Conservation (phyloP, 2,797 vertebrate genomes). For the Acipenser oxyrinchus region DNA sequence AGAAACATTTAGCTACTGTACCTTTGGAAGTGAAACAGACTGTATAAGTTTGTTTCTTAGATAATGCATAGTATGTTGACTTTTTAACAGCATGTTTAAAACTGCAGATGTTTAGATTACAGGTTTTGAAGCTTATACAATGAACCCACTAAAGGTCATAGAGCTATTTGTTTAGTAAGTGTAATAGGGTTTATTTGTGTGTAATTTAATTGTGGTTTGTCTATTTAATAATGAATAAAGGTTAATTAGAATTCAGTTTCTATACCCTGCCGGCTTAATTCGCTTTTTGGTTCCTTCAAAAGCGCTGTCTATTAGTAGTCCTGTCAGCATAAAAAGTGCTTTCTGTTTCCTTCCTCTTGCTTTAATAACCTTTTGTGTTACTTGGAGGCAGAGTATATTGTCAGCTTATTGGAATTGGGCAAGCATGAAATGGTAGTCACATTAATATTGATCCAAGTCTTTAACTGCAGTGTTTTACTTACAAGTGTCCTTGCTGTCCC, state of each 20-base stretch:
- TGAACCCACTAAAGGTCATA: no score
- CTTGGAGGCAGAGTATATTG: conserved; percentile 76
- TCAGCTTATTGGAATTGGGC: conserved; percentile 91
- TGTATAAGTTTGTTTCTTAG: no score
- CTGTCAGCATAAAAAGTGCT: conserved; percentile 89
- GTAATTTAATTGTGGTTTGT: neutral
- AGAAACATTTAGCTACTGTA: no score
- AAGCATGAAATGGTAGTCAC: conserved; percentile 98
- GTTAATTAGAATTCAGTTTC: neutral
- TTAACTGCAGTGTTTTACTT: conserved; percentile 80
- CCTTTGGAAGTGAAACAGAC: no score
- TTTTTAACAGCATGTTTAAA: no score
- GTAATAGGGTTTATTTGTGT: no score
- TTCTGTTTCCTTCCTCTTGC: conserved; percentile 70
- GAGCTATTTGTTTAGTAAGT: no score
- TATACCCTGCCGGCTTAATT: neutral
- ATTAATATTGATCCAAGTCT: conserved; percentile 97
- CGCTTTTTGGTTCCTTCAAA: conserved; percentile 35
- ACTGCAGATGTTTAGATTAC: no score
- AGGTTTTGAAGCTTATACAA: no score
- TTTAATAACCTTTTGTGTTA: conserved; percentile 84
- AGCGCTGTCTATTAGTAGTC: conserved; percentile 80
- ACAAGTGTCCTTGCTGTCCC: conserved; percentile 84
- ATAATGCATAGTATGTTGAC: no score
- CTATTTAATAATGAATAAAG: neutral